Evolutionary conservation across 2,888 invertebrate species (phyloP).

Genomic region (Cantharis rustica): DNA sequence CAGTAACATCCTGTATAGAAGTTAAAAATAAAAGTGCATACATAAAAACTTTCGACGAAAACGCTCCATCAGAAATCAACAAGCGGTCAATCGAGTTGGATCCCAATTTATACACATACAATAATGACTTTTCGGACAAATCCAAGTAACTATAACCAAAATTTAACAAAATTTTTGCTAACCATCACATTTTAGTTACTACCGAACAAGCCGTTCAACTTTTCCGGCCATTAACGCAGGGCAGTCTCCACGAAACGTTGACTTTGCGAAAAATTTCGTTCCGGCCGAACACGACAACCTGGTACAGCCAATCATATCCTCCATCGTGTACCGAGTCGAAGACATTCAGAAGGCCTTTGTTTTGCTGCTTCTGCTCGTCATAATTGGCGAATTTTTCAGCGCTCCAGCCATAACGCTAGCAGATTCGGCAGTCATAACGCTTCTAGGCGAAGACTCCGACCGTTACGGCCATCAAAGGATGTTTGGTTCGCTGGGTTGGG

Average conservation of each 20-base stretch:
- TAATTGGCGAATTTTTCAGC: conserved; percentile 97
- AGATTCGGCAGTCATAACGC: conserved; percentile 87
- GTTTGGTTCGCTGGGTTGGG: conserved; percentile 99
- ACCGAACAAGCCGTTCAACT: conserved; percentile 56
- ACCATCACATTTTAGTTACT: conserved; percentile 37
- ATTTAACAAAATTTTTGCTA: background rate
- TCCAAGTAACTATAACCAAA: background rate
- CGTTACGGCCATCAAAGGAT: conserved; percentile 95
- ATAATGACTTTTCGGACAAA: conserved; percentile 11
- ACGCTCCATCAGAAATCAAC: conserved; percentile 48
- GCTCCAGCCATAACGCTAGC: conserved; percentile 95
- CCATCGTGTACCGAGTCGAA: conserved; percentile 85
- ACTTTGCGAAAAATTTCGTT: conserved; percentile 77
- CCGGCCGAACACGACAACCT: conserved; percentile 70
- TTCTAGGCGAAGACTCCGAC: conserved; percentile 64
- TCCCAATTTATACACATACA: background rate
- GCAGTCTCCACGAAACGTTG: conserved; percentile 76
- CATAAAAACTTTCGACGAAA: conserved; percentile 64
- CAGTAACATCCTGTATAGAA: conserved; percentile 85
- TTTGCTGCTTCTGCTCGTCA: conserved; percentile 85
- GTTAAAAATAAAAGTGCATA: conserved; percentile 67
- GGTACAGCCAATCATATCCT: conserved; percentile 91
- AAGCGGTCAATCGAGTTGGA: conserved; percentile 50
- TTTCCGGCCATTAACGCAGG: conserved; percentile 57
- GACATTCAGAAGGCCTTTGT: conserved; percentile 97